Evolutionary conservation across 2,113 vertebrate genomes (phyloP).

Genomic region (Dissostichus mawsoni): DNA sequence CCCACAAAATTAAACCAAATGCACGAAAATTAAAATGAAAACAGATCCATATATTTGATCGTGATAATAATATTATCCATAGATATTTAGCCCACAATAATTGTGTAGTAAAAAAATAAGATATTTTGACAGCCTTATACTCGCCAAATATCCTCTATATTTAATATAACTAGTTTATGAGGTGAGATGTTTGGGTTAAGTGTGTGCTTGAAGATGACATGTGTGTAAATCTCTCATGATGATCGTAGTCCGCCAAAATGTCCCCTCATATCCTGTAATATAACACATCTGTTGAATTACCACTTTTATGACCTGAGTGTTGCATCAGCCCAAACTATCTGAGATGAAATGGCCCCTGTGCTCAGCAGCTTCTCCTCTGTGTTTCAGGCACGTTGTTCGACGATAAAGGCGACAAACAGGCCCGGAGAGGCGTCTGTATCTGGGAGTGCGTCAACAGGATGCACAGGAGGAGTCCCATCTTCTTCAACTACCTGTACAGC

Average conservation of each 20-base stretch:
- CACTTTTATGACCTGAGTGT: background rate
- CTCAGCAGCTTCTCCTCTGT: conserved; percentile 55
- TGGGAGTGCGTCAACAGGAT: conserved; percentile 97
- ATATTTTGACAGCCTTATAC: background rate
- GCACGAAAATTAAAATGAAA: too few relatives aligned
- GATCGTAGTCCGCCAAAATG: background rate
- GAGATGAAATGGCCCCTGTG: background rate
- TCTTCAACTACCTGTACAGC: conserved; percentile 96
- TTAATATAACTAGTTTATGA: background rate
- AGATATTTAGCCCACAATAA: too few relatives aligned
- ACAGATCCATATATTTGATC: too few relatives aligned
- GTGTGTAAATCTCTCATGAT: background rate
- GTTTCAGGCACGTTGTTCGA: conserved; percentile 93
- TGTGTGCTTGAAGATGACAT: background rate
- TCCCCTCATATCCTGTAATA: background rate
- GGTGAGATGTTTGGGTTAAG: background rate
- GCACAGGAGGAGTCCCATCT: conserved; percentile 93
- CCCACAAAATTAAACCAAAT: too few relatives aligned
- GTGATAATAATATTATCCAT: too few relatives aligned
- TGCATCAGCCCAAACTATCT: background rate
- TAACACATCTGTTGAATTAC: background rate
- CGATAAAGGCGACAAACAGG: conserved; percentile 96
- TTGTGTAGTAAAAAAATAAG: too few relatives aligned
- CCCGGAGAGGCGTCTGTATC: conserved; percentile 93
- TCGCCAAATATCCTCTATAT: background rate